Evolutionary conservation across 2,797 vertebrate genomes (phyloP).

Genomic region (Cynopterus sphinx): DNA sequence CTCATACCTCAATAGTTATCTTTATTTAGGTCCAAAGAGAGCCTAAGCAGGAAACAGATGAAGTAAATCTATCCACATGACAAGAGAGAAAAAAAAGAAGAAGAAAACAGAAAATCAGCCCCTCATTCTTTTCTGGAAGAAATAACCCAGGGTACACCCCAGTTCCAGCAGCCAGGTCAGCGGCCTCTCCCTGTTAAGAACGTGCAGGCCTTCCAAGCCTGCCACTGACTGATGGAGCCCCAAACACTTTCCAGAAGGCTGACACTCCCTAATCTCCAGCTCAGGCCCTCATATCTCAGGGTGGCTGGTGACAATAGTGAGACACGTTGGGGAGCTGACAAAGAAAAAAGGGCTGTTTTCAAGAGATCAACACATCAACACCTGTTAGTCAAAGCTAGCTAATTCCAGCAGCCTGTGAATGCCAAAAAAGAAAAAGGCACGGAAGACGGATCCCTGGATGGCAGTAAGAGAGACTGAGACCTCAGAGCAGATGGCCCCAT

Average conservation of each 20-base stretch:
- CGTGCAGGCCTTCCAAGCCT: neutral
- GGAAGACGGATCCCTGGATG: neutral
- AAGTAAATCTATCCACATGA: neutral
- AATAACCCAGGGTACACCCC: neutral
- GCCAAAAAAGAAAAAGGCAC: neutral
- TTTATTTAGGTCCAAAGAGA: neutral
- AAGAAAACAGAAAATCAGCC: conserved; percentile 43
- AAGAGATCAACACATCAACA: conserved; percentile 56
- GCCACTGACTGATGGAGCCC: neutral
- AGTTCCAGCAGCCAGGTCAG: neutral
- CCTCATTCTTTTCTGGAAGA: neutral
- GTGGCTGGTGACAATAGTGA: neutral
- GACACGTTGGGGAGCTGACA: neutral
- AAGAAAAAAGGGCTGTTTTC: conserved; percentile 29
- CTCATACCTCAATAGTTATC: neutral
- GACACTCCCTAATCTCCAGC: neutral
- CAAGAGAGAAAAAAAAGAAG: neutral
- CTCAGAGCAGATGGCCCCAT: neutral
- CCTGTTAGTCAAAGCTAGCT: conserved; percentile 34
- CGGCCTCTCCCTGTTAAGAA: neutral
- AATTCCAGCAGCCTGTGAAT: neutral
- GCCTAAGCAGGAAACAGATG: neutral
- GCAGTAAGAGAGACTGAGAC: neutral
- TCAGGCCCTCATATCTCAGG: neutral
- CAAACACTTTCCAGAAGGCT: neutral